These are phyloP conservation scores for Drosophila yooni DNA, from an alignment of 2,888 invertebrate genomes.

Conservation along the genomic window DNA sequence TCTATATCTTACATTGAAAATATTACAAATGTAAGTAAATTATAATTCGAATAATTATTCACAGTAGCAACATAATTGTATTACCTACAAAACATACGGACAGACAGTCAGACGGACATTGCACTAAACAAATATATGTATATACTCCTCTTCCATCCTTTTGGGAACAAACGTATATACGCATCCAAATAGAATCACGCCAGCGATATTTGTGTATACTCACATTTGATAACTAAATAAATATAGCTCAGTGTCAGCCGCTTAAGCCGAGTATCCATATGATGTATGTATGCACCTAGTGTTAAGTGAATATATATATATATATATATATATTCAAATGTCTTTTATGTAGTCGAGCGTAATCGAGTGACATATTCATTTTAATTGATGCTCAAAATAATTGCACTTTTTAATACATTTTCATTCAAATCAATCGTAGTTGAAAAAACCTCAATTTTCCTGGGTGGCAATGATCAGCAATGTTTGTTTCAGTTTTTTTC, in stretches of 20 bases:
- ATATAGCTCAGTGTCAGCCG: conserved; percentile 2
- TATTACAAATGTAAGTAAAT: conserved; percentile 80
- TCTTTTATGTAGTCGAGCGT: conserved; percentile 7
- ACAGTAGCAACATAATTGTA: conserved; percentile 32
- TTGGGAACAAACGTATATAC: background rate
- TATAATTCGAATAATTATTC: conserved; percentile 43
- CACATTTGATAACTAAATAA: background rate
- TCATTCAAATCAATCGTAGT: conserved; percentile 5
- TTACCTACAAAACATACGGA: conserved; percentile 6
- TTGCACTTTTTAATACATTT: conserved; percentile 16
- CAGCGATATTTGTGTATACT: conserved; percentile 2
- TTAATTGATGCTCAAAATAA: background rate
- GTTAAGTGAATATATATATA: background rate
- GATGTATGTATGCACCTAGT: conserved; percentile 20
- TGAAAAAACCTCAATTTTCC: background rate
- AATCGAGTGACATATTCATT: conserved; percentile 8
- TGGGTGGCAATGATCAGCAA: background rate
- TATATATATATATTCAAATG: background rate
- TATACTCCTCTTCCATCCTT: conserved; percentile 1
- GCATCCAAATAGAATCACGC: background rate
- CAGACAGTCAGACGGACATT: background rate
- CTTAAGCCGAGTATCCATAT: background rate
- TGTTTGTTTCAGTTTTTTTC: background rate
- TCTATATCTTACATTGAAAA: conserved; percentile 67
- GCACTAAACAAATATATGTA: conserved; percentile 5